These are phyloP conservation scores for Elanoides forficatus DNA, from an alignment of 2,113 vertebrate species.

Conservation along the genomic window DNA sequence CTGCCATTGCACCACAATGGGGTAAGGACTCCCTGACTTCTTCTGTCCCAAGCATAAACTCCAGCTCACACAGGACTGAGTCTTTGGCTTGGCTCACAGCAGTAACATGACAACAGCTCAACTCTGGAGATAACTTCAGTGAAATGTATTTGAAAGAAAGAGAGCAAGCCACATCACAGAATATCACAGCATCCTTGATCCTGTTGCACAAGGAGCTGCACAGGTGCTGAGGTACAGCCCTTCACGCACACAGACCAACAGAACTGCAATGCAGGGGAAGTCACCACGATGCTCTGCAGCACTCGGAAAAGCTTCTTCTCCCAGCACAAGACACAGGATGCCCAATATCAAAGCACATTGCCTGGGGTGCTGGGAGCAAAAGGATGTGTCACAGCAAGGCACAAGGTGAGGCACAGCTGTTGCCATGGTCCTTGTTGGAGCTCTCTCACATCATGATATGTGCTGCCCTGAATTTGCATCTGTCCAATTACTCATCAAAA, in stretches of 20 bases:
- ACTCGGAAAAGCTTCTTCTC: neutral
- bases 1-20: neutral
- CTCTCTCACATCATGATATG: neutral
- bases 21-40: neutral
- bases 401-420: neutral
- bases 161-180: neutral
- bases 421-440: neutral
- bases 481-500: neutral
- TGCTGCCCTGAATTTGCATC: neutral
- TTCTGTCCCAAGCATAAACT: neutral
- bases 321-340: neutral
- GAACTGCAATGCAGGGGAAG: rapidly evolving
- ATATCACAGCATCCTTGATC: neutral
- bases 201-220: neutral
- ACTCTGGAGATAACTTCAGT: neutral
- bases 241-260: rapidly evolving
- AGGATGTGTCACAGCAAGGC: neutral
- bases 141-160: neutral
- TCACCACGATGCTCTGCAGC: neutral
- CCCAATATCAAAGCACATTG: rapidly evolving
- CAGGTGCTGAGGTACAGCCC: neutral
- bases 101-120: neutral
- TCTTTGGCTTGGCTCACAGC: neutral
- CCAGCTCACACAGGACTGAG: neutral
- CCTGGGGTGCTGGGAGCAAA: neutral